phyloP scores from a whole-genome alignment of 1,140 invertebrate species.

The Brachionus rotundiformis region DNA sequence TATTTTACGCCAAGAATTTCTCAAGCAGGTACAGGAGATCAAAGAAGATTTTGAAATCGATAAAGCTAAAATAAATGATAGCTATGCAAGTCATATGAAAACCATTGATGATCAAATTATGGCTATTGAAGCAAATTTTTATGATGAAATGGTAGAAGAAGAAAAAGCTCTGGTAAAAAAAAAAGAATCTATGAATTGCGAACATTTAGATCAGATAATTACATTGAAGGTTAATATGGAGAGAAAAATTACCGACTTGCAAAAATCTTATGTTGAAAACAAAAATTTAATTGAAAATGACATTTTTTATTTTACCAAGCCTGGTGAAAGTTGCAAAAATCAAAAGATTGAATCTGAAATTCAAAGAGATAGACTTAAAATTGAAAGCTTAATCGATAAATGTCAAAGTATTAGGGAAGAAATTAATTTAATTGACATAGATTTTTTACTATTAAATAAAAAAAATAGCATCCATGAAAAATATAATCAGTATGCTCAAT shows the following conservation, averaged over 20 bases:
- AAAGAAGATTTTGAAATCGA: constrained; percentile 9
- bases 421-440: neutral
- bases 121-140: constrained; percentile 3
- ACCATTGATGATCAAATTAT: neutral
- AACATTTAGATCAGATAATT: neutral
- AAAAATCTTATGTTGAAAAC: neutral
- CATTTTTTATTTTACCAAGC: neutral
- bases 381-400: neutral
- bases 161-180: too few species aligned
- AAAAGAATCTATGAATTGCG: constrained; percentile 30
- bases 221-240: constrained; percentile 18
- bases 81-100: neutral
- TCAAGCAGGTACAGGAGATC: neutral
- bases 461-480: constrained; percentile 4
- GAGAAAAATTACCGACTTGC: neutral
- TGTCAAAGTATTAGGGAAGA: neutral
- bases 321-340: neutral
- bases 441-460: constrained; percentile 33
- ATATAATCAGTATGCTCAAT: neutral
- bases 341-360: constrained; percentile 23
- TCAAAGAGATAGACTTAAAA: neutral
- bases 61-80: neutral
- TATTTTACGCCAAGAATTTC: neutral
- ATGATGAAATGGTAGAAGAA: neutral
- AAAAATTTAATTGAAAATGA: neutral